Conservation (phyloP, 64 coral and sea anemone species). For the Pachyseris speciosa region DNA sequence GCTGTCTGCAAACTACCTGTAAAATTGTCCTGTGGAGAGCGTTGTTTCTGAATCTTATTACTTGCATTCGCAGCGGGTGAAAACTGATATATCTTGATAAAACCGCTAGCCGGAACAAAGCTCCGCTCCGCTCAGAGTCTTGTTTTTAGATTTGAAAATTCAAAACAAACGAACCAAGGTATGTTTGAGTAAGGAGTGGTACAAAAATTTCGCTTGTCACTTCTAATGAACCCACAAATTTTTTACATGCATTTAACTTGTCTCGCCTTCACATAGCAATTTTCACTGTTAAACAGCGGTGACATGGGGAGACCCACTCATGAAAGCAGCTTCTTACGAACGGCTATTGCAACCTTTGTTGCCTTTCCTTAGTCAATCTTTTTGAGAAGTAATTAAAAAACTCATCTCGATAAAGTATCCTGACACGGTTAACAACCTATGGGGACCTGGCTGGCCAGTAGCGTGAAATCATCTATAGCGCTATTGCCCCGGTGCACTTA, state of each 20-base stretch:
- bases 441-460: too few species aligned
- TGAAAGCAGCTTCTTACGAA: too few species aligned
- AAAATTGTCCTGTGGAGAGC: not conserved
- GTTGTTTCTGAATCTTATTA: not conserved
- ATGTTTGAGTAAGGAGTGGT: not conserved
- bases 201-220: not conserved
- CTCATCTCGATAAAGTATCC: too few species aligned
- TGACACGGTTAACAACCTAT: too few species aligned
- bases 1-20: conserved; percentile 20
- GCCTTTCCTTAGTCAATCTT: too few species aligned
- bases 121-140: not conserved
- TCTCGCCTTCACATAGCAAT: not conserved
- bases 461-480: too few species aligned
- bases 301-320: too few species aligned
- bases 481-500: too few species aligned
- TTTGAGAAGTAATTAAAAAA: too few species aligned
- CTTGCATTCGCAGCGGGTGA: not conserved
- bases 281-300: too few species aligned
- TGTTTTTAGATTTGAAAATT: not conserved
- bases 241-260: not conserved
- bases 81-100: not conserved
- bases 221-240: not conserved
- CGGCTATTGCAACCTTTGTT: too few species aligned
- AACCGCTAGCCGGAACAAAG: not conserved
- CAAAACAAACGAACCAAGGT: conserved; percentile 5